Base-by-base conservation (phyloP, 2,113 vertebrate species). In the Nematolebias whitei region DNA sequence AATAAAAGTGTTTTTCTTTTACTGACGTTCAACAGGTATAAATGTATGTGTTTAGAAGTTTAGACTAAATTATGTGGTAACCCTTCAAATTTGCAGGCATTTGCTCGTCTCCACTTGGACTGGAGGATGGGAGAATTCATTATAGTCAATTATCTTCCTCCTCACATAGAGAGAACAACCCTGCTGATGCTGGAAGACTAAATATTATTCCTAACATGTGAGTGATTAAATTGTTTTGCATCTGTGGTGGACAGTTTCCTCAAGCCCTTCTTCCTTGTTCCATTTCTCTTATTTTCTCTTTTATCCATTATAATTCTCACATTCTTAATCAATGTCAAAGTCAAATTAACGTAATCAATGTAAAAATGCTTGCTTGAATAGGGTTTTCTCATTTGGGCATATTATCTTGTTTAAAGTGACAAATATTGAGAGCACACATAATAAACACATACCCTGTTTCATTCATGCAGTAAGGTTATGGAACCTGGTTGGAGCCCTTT, bases 401-500 rank as follows among this genome's bases (percentile, higher is more conserved):
- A 35, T 35, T 35, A 8, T 11, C 44, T n/a, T 45, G 10, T 45
- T 19, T 45, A 24, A 48, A 35, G 32, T 18, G 0, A 41, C 49
- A 15, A 16, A 15, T 52, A 53, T 10, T 2, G 29, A 43, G n/a
- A 8, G 43, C 7, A 3, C 0, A 47, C 9, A 51, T 20, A 11
- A 2, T 14, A 1, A 61, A 54, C 3, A 16, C 35, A 18, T 2
- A 19, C 43, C 3, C 2, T 50, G 7, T 68, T 4, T 80, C 23
- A 10, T 47, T 20, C 4, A 0, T 39, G 18, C 79, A 95, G 94
- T 29, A 81, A 80, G 61, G 79, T 91, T 8, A 93, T 93, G 88
- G 91, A 92, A 52, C 92, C 93, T 0, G 94, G 94, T 2, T 95
- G 94, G 94, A 94, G 94, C 68, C 94, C 94, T 0, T 69, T 90